phyloP scores from a whole-genome alignment of 2,888 invertebrate genomes.

The Drosophila kambysellisi region DNA sequence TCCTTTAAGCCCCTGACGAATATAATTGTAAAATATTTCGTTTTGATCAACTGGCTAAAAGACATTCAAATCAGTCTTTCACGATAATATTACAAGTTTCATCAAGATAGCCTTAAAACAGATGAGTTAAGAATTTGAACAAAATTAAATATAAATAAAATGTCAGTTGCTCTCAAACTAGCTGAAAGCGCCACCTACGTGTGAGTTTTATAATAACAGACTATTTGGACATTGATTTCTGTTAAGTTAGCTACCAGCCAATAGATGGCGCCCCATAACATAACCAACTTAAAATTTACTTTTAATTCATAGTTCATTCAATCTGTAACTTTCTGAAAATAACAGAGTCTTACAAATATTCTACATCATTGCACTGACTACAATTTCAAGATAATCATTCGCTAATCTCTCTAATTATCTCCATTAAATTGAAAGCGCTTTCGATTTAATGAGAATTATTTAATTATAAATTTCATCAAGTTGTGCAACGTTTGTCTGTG shows the following conservation, averaged over 20 bases:
- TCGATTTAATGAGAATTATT: background rate
- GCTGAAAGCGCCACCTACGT: conserved; percentile 32
- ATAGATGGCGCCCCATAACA: conserved; percentile 29
- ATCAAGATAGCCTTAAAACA: background rate
- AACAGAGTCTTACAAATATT: background rate
- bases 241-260: background rate
- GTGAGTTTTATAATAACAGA: background rate
- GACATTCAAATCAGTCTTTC: too few species aligned
- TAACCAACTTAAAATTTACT: background rate
- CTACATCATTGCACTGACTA: background rate
- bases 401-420: background rate
- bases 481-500: conserved; percentile 10
- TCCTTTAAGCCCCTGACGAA: background rate
- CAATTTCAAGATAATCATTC: background rate
- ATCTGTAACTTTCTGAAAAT: background rate
- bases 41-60: background rate
- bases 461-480: background rate
- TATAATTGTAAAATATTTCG: too few species aligned
- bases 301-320: background rate
- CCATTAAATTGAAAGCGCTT: background rate
- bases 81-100: background rate
- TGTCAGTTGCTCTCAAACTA: background rate
- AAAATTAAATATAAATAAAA: background rate
- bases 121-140: background rate
- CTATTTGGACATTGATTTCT: background rate